Conservation (phyloP, 2,113 vertebrate genomes). For the Malaclemys terrapin region DNA sequence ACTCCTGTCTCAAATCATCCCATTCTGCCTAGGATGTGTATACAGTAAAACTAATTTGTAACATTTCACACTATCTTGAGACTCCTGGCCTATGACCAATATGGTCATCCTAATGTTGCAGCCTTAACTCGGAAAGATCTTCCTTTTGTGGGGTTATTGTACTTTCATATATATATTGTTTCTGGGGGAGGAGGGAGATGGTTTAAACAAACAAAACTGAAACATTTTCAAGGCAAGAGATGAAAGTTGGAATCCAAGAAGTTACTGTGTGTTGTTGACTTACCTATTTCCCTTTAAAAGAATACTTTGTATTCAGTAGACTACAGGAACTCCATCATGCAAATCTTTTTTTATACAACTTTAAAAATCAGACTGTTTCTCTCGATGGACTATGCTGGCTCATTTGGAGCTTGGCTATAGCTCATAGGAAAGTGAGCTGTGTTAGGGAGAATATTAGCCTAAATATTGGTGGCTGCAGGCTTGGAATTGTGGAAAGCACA, state of each 20-base stretch:
- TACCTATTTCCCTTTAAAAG: not conserved
- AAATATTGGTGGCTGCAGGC: not conserved
- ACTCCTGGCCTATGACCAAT: not conserved
- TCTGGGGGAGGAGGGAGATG: not conserved
- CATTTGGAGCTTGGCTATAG: not conserved
- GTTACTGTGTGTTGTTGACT: not conserved
- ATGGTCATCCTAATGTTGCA: not conserved
- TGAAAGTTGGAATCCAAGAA: not conserved
- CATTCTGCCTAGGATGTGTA: not conserved
- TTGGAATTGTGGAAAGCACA: not conserved
- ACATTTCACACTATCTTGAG: not conserved
- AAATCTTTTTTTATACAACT: not conserved
- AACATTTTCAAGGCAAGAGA: not conserved
- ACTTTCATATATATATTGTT: not conserved
- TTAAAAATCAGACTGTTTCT: not conserved
- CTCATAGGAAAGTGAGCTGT: not conserved
- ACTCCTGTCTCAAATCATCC: not conserved
- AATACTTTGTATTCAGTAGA: not conserved
- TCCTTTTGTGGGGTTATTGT: not conserved
- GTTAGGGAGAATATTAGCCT: not conserved
- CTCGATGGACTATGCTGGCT: accelerated
- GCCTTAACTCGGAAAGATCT: not conserved
- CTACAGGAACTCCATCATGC: not conserved
- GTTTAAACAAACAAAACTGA: not conserved
- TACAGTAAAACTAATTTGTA: not conserved